Evolutionary conservation across 2,888 invertebrate genomes (phyloP).

Genomic region (Platycheirus rosarum): DNA sequence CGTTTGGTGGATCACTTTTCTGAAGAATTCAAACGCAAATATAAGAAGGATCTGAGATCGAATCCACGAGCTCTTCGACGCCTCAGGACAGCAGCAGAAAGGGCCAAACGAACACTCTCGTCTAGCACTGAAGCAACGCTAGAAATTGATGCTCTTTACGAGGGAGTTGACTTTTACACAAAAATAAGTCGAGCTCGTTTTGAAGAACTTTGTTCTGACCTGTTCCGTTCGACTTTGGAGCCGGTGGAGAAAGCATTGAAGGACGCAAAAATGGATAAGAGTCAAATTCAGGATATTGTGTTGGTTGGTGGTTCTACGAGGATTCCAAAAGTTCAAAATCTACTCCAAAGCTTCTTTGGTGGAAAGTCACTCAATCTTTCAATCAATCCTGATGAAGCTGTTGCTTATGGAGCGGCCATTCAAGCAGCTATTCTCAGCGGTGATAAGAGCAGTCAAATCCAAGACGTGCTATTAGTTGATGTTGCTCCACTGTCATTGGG

Average conservation of each 20-base stretch:
- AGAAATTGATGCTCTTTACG: slow-evolving; percentile 89
- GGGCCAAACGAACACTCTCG: slow-evolving; percentile 90
- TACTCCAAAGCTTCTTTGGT: slow-evolving; percentile 90
- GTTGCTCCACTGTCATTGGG: slow-evolving; percentile 88
- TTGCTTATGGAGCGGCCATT: slow-evolving; percentile 90
- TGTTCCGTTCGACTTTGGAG: slow-evolving; percentile 88
- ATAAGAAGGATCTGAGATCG: slow-evolving; percentile 86
- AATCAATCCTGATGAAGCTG: slow-evolving; percentile 92
- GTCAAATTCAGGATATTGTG: slow-evolving; percentile 89
- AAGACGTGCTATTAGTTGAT: slow-evolving; percentile 88
- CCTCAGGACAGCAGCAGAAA: slow-evolving; percentile 89
- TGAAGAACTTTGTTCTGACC: slow-evolving; percentile 88
- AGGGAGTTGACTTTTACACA: slow-evolving; percentile 89
- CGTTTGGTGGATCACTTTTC: slow-evolving; percentile 93
- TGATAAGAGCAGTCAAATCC: slow-evolving; percentile 88
- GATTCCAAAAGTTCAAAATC: slow-evolving; percentile 90
- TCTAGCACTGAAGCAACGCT: slow-evolving; percentile 90
- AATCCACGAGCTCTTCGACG: slow-evolving; percentile 88
- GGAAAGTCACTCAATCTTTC: slow-evolving; percentile 88
- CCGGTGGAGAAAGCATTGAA: slow-evolving; percentile 91
- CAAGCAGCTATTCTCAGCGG: slow-evolving; percentile 89
- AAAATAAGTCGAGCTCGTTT: slow-evolving; percentile 89
- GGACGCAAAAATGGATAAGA: slow-evolving; percentile 91
- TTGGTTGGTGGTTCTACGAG: slow-evolving; percentile 92
- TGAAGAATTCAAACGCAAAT: slow-evolving; percentile 92